Evolutionary conservation across 2,113 vertebrate species (phyloP).

Genomic region (Microtus montanus): DNA sequence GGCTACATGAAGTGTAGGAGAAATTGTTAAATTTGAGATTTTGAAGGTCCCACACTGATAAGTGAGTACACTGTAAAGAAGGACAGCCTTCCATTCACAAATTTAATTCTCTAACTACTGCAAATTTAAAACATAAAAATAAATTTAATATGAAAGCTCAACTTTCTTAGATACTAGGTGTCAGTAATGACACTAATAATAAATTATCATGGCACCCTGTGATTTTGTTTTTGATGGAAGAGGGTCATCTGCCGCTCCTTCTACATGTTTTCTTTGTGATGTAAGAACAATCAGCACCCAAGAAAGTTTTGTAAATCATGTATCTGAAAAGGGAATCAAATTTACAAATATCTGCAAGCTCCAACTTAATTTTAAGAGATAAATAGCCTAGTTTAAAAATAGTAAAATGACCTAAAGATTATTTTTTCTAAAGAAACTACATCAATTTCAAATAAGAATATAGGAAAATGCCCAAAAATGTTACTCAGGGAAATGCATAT

Average conservation of each 20-base stretch:
- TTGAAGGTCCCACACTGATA: neutral
- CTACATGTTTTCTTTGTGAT: neutral
- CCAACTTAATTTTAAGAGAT: neutral
- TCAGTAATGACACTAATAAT: neutral
- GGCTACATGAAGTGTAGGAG: neutral
- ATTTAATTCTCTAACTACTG: neutral
- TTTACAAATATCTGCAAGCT: slow-evolving; percentile 16
- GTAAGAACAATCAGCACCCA: neutral
- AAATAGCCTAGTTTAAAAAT: neutral
- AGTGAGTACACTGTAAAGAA: neutral
- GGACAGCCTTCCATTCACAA: neutral
- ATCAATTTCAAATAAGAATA: neutral
- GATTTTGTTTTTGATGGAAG: neutral
- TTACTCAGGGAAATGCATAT: neutral
- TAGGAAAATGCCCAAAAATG: neutral
- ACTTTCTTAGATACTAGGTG: neutral
- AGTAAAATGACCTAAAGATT: neutral
- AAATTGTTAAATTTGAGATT: neutral
- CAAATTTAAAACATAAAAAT: slow-evolving; percentile 24
- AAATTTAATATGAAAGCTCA: slow-evolving; percentile 25
- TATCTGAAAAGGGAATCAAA: neutral
- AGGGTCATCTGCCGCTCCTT: too few species aligned
- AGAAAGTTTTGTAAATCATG: neutral
- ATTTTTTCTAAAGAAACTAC: neutral
- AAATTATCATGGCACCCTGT: neutral